Evolutionary conservation across 2,888 invertebrate species (phyloP).

Genomic region (Maniola hyperantus): DNA sequence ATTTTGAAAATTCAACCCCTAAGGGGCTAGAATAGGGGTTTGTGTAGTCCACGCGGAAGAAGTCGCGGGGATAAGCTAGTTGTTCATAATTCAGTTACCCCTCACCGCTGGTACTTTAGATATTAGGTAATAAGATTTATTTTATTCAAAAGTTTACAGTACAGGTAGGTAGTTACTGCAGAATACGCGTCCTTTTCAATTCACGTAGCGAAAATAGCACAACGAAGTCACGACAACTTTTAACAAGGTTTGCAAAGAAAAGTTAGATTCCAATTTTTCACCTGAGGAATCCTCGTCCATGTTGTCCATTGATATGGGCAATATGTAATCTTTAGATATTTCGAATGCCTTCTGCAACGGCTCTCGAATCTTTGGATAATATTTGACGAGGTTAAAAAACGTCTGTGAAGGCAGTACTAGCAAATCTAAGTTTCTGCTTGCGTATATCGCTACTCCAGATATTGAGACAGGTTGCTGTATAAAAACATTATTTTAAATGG

Average conservation of each 20-base stretch:
- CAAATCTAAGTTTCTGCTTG: constrained; percentile 72
- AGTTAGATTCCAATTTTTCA: constrained; percentile 40
- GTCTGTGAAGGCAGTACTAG: constrained; percentile 69
- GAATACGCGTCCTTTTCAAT: constrained; percentile 7
- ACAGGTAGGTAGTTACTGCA: neutral
- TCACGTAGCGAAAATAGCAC: neutral
- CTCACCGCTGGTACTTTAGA: no score
- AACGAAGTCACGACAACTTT: constrained; percentile 24
- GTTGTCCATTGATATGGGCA: constrained; percentile 68
- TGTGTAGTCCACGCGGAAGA: no score
- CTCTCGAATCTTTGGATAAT: constrained; percentile 72
- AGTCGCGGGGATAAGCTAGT: no score
- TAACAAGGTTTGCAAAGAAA: constrained; percentile 31
- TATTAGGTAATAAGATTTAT: no score
- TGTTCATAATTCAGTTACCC: no score
- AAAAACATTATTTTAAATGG: neutral
- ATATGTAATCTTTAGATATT: constrained; percentile 69
- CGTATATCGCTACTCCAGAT: constrained; percentile 70
- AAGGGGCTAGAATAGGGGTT: no score
- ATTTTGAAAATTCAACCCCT: no score
- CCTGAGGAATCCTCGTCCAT: constrained; percentile 60
- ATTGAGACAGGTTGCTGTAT: constrained; percentile 68
- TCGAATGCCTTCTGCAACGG: constrained; percentile 69
- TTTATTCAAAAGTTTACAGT: constrained; percentile 21
- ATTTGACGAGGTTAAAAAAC: constrained; percentile 71